Conservation (phyloP, 1,140 invertebrate genomes). For the Trichonephila inaurata region DNA sequence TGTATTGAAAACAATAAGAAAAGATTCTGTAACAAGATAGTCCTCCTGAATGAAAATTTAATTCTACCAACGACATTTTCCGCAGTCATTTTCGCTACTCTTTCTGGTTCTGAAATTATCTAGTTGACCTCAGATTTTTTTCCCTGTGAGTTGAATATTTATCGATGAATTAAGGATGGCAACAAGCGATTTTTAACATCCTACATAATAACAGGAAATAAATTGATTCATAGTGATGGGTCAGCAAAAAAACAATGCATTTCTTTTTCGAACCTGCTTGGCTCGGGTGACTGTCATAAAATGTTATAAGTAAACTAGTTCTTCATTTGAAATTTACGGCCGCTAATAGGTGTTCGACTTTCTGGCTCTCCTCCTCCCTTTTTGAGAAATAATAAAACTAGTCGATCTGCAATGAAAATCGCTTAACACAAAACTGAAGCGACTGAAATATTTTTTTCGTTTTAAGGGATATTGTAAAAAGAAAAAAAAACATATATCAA, state of each 20-base stretch:
- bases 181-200: neutral
- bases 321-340: neutral
- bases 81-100: neutral
- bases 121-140: neutral
- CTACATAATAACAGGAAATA: neutral
- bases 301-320: neutral
- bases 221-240: neutral
- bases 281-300: neutral
- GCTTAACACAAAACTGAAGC: too few relatives aligned
- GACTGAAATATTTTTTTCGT: too few relatives aligned
- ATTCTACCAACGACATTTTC: neutral
- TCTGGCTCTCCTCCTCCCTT: neutral
- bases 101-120: neutral
- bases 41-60: neutral
- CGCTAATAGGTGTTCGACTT: neutral
- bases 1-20: neutral
- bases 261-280: neutral
- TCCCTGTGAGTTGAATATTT: neutral
- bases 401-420: too few relatives aligned
- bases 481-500: too few relatives aligned
- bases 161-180: neutral
- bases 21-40: constrained; percentile 7
- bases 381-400: too few relatives aligned
- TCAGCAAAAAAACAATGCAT: neutral
- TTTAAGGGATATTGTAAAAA: too few relatives aligned